These are phyloP conservation scores for Labeo catla DNA, from an alignment of 2,113 vertebrate genomes.

Conservation along the genomic window DNA sequence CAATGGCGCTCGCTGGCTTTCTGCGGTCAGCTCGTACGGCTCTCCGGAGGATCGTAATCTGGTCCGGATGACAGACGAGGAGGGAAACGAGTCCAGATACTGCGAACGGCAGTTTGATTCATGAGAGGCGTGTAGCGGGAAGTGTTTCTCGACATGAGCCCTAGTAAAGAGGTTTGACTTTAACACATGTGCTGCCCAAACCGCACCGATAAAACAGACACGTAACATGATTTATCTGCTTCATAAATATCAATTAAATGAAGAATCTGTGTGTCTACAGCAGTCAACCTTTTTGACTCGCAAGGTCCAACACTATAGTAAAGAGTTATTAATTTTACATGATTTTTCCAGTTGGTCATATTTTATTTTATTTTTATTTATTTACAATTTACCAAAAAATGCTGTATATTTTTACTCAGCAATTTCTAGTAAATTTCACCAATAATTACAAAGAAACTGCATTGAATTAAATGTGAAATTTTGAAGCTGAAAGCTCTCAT, in stretches of 20 bases:
- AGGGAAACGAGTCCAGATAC: constrained; percentile 2
- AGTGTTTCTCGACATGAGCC: neutral
- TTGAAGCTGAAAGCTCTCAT: no score
- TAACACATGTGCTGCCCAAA: constrained; percentile 40
- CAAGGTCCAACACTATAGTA: neutral
- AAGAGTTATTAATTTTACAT: no score
- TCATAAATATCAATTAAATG: neutral
- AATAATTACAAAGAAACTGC: no score
- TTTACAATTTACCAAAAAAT: no score
- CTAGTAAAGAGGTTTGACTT: neutral
- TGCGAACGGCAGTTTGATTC: constrained; percentile 42
- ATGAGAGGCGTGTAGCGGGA: constrained; percentile 21
- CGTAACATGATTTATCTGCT: neutral
- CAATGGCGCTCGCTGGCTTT: constrained; percentile 11
- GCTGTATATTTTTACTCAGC: no score
- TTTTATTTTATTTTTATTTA: no score
- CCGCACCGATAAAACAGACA: constrained; percentile 28
- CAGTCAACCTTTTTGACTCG: neutral
- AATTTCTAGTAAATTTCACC: no score
- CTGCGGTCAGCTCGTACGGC: constrained; percentile 11
- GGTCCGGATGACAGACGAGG: constrained; percentile 31
- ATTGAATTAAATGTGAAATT: no score
- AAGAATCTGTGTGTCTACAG: no score
- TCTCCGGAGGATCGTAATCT: constrained; percentile 1
- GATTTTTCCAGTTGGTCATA: no score